phyloP scores from a whole-genome alignment of 2,888 invertebrate species.

The Scotopteryx bipunctaria region DNA sequence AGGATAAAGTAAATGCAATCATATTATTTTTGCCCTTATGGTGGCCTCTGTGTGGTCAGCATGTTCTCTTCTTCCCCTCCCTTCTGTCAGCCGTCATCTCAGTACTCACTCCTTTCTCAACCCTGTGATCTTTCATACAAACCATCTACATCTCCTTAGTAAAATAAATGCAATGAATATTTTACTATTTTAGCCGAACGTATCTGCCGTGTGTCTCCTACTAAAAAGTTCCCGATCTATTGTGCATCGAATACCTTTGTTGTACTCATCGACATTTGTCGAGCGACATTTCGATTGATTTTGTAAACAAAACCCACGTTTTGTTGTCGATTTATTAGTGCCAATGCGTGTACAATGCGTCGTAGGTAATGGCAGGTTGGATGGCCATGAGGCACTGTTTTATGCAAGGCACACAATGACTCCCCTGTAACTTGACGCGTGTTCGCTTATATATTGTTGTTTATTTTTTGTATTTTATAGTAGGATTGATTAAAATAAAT shows the following conservation, averaged over 20 bases:
- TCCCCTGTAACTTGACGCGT: background rate
- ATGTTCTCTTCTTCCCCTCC: too few relatives aligned
- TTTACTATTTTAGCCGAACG: background rate
- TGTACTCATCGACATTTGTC: conserved; percentile 68
- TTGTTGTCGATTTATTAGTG: conserved; percentile 71
- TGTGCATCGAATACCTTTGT: conserved; percentile 65
- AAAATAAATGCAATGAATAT: too few relatives aligned
- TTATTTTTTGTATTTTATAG: background rate
- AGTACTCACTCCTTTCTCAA: too few relatives aligned
- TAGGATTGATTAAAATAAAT: too few relatives aligned
- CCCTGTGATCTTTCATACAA: too few relatives aligned
- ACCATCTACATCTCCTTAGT: too few relatives aligned
- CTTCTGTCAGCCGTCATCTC: too few relatives aligned
- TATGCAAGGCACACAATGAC: background rate
- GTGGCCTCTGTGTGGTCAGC: too few relatives aligned
- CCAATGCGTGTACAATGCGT: conserved; percentile 48
- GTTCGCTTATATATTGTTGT: background rate
- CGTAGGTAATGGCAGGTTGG: conserved; percentile 46
- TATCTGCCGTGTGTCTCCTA: conserved; percentile 46
- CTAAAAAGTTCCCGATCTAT: conserved; percentile 65
- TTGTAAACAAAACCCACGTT: conserved; percentile 71
- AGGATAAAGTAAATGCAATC: too few relatives aligned
- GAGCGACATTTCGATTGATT: conserved; percentile 75
- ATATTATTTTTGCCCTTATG: too few relatives aligned
- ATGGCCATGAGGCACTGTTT: conserved; percentile 40